Percentiles rank a stretch among this genome's conserved stretches.
Evolutionary conservation across 2,797 vertebrate species (phyloP).

Genomic region (Prunella strophiata): DNA sequence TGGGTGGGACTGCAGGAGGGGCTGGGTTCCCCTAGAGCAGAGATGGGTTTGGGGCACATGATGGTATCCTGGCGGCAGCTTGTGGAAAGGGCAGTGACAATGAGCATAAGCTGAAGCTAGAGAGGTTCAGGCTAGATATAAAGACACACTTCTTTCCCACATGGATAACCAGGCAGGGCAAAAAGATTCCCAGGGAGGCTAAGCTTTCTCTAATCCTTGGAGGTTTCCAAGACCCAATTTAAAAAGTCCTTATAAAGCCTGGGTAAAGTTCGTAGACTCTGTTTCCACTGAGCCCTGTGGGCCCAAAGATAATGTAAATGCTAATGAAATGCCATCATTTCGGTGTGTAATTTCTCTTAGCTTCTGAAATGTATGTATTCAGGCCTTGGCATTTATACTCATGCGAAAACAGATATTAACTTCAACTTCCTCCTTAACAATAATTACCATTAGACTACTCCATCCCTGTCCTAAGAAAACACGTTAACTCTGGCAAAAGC

Average conservation of each 20-base stretch:
- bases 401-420: neutral
- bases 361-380: neutral
- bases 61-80: neutral
- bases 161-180: neutral
- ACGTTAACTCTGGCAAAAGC: neutral
- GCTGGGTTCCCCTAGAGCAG: neutral
- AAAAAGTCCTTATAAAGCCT: neutral
- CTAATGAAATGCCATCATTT: slow-evolving; percentile 20
- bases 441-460: neutral
- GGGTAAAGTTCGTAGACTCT: neutral
- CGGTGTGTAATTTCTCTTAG: neutral
- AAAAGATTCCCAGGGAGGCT: neutral
- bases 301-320: neutral
- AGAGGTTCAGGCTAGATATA: neutral
- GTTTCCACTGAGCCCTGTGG: neutral
- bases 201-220: neutral
- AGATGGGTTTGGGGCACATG: neutral
- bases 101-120: neutral
- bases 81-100: neutral
- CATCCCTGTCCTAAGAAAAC: neutral
- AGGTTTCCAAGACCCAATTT: neutral
- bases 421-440: neutral
- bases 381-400: slow-evolving; percentile 17
- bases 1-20: neutral
- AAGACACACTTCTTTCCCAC: neutral